phyloP scores from a whole-genome alignment of 2,113 vertebrate species.

The Paracanthobrama guichenoti region DNA sequence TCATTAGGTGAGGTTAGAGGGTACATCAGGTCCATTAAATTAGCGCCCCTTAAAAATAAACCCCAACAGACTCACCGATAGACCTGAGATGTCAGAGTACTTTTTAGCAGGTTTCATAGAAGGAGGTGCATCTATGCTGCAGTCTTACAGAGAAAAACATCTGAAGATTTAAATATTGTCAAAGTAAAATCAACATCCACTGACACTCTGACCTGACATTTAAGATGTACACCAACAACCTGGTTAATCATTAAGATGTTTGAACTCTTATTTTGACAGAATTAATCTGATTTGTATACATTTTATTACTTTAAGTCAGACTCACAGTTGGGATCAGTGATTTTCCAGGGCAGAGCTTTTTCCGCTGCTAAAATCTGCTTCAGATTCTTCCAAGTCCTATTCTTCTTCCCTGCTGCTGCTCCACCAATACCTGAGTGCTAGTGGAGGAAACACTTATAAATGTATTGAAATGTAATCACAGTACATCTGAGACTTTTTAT shows the following conservation, averaged over 20 bases:
- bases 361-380: conserved; percentile 96
- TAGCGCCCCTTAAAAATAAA: no score
- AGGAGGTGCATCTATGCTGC: conserved; percentile 91
- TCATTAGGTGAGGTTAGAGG: no score
- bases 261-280: background rate
- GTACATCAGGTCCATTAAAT: no score
- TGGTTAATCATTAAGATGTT: background rate
- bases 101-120: conserved; percentile 96
- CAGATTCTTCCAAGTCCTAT: conserved; percentile 98
- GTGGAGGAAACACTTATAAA: background rate
- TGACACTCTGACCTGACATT: background rate
- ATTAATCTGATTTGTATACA: background rate
- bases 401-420: conserved; percentile 96
- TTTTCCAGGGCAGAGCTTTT: conserved; percentile 92
- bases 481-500: background rate
- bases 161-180: background rate
- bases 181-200: background rate
- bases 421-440: conserved; percentile 97
- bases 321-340: conserved; percentile 95
- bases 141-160: conserved; percentile 77
- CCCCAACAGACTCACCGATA: conserved; percentile 80
- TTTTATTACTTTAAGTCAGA: conserved; percentile 24
- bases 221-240: background rate
- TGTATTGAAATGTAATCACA: background rate
- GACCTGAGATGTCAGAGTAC: conserved; percentile 97